phyloP scores from a whole-genome alignment of 2,888 invertebrate genomes.

The Diplolepis rosae region DNA sequence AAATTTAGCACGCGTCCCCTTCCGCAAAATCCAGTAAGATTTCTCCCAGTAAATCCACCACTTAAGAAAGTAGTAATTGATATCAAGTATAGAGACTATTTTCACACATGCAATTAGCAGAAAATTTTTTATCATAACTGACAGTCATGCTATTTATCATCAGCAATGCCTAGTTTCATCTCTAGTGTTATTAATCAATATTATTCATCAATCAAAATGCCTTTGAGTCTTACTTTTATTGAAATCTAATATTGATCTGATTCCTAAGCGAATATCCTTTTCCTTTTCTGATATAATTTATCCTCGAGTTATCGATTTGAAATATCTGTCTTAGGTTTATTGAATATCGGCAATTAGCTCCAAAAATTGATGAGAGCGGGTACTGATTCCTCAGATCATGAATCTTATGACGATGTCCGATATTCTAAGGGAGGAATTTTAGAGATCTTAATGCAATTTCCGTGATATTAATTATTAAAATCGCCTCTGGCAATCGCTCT shows the following conservation, averaged over 20 bases:
- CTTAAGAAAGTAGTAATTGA: not conserved
- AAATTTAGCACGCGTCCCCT: not conserved
- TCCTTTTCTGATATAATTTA: no score
- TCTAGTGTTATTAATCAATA: slow-evolving; percentile 3
- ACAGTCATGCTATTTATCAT: slow-evolving; percentile 2
- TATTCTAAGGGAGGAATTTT: slow-evolving; percentile 9
- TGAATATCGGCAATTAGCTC: not conserved
- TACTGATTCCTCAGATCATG: slow-evolving; percentile 9
- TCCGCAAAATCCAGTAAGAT: not conserved
- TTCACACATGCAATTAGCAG: not conserved
- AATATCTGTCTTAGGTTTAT: no score
- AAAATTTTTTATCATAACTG: not conserved
- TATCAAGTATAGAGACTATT: slow-evolving; percentile 1
- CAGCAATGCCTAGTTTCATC: slow-evolving; percentile 1
- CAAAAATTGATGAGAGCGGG: not conserved
- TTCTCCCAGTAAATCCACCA: not conserved
- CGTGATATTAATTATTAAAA: slow-evolving; percentile 26
- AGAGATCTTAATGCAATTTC: slow-evolving; percentile 9
- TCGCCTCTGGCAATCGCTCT: not conserved
- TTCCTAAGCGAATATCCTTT: no score
- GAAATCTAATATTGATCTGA: not conserved
- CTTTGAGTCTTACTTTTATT: not conserved
- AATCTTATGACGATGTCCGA: not conserved
- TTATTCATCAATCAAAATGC: slow-evolving; percentile 10
- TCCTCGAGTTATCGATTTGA: no score